Conservation (phyloP, 2,888 invertebrate genomes). For the Tinea trinotella region DNA sequence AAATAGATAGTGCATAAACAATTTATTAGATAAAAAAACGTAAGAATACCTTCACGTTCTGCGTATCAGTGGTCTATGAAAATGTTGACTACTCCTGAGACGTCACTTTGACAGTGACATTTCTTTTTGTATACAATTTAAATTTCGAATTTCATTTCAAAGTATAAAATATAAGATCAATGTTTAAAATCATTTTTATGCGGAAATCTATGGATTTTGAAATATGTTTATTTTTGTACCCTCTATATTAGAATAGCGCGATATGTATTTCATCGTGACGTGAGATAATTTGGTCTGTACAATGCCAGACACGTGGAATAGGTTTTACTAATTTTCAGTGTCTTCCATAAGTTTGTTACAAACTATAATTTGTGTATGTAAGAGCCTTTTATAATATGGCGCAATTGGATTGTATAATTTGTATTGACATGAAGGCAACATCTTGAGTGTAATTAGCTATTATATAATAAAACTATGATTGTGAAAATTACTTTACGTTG, state of each 20-base stretch:
- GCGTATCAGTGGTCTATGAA: too few relatives aligned
- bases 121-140: too few relatives aligned
- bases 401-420: neutral
- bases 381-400: neutral
- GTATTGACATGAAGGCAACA: constrained; percentile 53
- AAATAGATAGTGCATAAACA: too few relatives aligned
- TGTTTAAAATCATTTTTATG: constrained; percentile 40
- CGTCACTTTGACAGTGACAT: too few relatives aligned
- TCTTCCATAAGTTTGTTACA: constrained; percentile 56
- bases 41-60: too few relatives aligned
- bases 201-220: constrained; percentile 43
- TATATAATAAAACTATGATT: constrained; percentile 63
- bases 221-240: constrained; percentile 65
- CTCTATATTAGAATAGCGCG: constrained; percentile 38
- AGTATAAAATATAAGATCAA: too few relatives aligned
- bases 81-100: too few relatives aligned
- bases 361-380: neutral
- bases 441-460: constrained; percentile 63
- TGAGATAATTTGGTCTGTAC: neutral
- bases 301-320: constrained; percentile 15
- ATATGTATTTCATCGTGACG: neutral
- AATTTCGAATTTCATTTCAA: too few relatives aligned
- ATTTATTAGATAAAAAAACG: too few relatives aligned
- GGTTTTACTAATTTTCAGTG: constrained; percentile 37
- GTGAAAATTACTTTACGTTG: constrained; percentile 33